Conservation (phyloP, 2,888 invertebrate species). For the Escarpia spicata region DNA sequence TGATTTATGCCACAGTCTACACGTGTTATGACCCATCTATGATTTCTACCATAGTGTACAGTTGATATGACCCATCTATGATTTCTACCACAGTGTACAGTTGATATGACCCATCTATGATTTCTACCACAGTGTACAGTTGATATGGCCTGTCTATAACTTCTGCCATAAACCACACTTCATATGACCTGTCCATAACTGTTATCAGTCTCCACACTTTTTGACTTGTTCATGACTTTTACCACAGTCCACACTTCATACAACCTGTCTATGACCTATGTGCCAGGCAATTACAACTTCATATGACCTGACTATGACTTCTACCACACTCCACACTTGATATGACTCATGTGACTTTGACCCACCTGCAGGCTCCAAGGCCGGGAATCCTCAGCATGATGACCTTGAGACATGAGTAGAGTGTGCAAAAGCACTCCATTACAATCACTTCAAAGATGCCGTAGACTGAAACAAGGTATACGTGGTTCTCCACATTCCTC, state of each 20-base stretch:
- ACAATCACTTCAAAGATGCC: slow-evolving; percentile 67
- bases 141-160: background rate
- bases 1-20: too few species aligned
- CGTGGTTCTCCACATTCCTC: background rate
- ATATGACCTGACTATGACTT: background rate
- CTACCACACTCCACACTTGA: background rate
- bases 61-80: too few species aligned
- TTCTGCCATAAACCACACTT: background rate
- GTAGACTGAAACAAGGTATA: slow-evolving; percentile 62
- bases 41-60: too few species aligned
- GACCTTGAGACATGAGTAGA: slow-evolving; percentile 63
- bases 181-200: background rate
- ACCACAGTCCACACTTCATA: background rate
- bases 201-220: background rate
- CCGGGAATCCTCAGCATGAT: slow-evolving; percentile 48
- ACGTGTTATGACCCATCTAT: too few species aligned
- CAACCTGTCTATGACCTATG: too few species aligned
- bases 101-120: too few species aligned
- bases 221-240: background rate
- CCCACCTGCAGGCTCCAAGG: slow-evolving; percentile 36
- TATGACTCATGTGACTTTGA: background rate
- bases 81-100: too few species aligned
- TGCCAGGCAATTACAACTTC: too few species aligned
- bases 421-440: slow-evolving; percentile 64
- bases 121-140: too few species aligned